These are phyloP conservation scores for Excalfactoria chinensis DNA, from an alignment of 2,113 vertebrate species.

Conservation along the genomic window DNA sequence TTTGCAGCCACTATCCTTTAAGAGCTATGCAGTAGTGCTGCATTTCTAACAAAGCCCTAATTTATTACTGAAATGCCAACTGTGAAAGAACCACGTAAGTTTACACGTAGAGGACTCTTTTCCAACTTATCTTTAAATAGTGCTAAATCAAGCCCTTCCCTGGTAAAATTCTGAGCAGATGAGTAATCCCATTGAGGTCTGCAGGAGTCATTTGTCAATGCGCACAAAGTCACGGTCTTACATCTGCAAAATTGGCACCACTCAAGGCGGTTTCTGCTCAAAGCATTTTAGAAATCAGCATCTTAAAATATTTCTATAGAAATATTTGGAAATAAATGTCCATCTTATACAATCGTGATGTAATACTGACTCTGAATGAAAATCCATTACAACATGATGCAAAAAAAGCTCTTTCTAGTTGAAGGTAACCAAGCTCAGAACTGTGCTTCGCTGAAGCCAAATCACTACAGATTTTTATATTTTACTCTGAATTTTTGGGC, in stretches of 20 bases:
- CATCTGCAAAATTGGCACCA: neutral
- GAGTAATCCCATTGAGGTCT: slow-evolving; percentile 36
- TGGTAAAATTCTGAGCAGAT: slow-evolving; percentile 20
- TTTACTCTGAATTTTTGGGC: neutral
- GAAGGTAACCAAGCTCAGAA: neutral
- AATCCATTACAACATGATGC: neutral
- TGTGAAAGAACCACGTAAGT: neutral
- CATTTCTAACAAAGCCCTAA: neutral
- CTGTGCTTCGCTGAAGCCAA: neutral
- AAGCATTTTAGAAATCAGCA: neutral
- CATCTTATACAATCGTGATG: neutral
- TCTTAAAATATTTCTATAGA: neutral
- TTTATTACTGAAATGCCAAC: neutral
- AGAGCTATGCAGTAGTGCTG: neutral
- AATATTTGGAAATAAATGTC: neutral
- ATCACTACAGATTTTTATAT: neutral
- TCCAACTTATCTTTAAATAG: neutral
- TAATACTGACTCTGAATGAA: neutral
- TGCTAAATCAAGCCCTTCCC: slow-evolving; percentile 3
- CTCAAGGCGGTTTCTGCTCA: neutral
- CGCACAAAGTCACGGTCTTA: neutral
- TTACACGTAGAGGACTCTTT: neutral
- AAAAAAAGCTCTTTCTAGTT: neutral
- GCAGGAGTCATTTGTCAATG: slow-evolving; percentile 48
- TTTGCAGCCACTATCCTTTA: neutral